Evolutionary conservation across 2,797 vertebrate genomes (phyloP), one percentile per base, ranked within the genome.

Genomic region (Pantherophis vulpinus): DNA sequence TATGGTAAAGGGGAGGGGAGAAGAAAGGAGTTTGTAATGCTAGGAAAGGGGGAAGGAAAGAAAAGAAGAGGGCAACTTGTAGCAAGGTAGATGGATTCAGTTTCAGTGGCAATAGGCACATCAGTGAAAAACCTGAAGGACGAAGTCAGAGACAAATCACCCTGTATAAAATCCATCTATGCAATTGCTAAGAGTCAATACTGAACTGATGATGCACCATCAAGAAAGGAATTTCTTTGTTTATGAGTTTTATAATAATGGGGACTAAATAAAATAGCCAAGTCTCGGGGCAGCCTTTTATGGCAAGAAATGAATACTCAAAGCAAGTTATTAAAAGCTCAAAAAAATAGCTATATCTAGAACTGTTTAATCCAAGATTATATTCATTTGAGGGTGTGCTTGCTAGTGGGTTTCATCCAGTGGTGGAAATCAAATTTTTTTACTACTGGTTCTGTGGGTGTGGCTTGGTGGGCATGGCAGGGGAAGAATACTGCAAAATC

Each of bases 231-330:
- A 37, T n/a, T 18, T 74, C 55, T 32, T n/a, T 92, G 59, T 37
- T 10, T 2, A 20, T 56, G 29, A 66, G 32, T 89, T 74, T 93
- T 14, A 89, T 94, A 12, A 94, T 54, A 93, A 90, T n/a, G 94
- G 86, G 79, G 2, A 91, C 0, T 9, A 86, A 91, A 83, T 1
- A 12, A 83, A 92, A 93, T 61, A 91, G 91, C 86, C 87, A 29
- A 7, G 88, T 86, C n/a, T 2, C 59, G 13, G 87, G 18, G 47
- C 74, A 83, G n/a, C 90, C 91, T 91, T 83, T 79, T 56, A 32
- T 37, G 14, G 20, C 4, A 20, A 16, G 23, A 60, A 60, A 5
- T 16, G 92, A 9, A 87, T 83, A 60, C 13, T 83, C 32, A 37
- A 79, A 79, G 18, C 18, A 23, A 23, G 8, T 10, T 42, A 5